Base-by-base conservation (phyloP, 2,113 vertebrate species). In the Anser cygnoides region DNA sequence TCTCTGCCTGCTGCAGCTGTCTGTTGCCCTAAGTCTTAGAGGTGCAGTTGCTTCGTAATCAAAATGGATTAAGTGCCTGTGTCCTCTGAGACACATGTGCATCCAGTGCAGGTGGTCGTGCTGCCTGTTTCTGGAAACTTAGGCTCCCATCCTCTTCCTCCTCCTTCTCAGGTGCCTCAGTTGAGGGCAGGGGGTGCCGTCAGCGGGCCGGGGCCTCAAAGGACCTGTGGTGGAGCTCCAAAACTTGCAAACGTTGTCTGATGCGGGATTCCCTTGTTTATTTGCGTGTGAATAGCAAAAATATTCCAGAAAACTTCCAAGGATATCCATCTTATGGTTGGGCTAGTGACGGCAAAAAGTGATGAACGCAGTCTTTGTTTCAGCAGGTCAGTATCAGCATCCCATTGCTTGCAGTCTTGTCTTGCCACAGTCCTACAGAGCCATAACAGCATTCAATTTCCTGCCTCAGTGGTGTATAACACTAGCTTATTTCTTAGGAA, bases 401-500 rank as follows among this genome's bases (percentile, higher is more conserved):
- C 26, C 46, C 1, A 13, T 20, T 39, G 14, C 15, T 70, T 76
- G 18, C 9, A 19, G 78, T 65, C 28, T 63, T 55, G 41, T 55
- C 44, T 79, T 77, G 23, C 18, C 4, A 8, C 9, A 19, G 6
- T 43, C 15, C 5, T 82, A 0, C 78, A 55, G 35, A 75, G 5
- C 21, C 13, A 9, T 55, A 54, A 58, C 3, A 6, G 3, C 50
- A 62, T 77, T 87, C 57, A 15, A 2, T 20, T 15, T 61, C 8
- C 22, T 84, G 23, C 13, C 18, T 79, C 22, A 22, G 20, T 65
- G 5, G 43, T 33, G 2, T 0, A 0, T 57, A 28, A 35, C 3
- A 4, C 11, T 21, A 28, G 16, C 4, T 59, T 65, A 39, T 65
- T 65, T 65, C 62, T 65, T 65, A 29, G 62, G 62, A 65, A 41